phyloP scores from a whole-genome alignment of 2,113 vertebrate species.

The Triplophysa rosa region DNA sequence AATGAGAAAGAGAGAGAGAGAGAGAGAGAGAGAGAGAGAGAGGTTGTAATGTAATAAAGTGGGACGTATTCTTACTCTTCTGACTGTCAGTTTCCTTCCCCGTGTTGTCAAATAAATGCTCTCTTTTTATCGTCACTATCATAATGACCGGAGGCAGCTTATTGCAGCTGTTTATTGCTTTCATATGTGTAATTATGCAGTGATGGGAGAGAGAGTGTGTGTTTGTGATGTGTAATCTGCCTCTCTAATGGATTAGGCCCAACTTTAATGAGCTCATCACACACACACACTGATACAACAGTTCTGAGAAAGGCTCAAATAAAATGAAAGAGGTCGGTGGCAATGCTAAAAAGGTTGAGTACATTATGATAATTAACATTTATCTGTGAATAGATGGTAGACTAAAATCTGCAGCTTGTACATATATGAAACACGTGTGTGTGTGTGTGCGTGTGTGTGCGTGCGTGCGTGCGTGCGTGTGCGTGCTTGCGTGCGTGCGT shows the following conservation, averaged over 20 bases:
- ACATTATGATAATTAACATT: not conserved
- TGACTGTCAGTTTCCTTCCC: not conserved
- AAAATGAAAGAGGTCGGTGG: not conserved
- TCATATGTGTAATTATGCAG: slow-evolving; percentile 50
- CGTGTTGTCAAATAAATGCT: slow-evolving; percentile 46
- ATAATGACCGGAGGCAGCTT: slow-evolving; percentile 50
- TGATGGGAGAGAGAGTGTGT: slow-evolving; percentile 34
- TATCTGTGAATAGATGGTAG: not conserved
- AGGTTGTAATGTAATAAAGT: slow-evolving; percentile 10
- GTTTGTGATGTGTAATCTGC: slow-evolving; percentile 40
- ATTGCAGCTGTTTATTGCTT: slow-evolving; percentile 51
- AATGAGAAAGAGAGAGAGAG: slow-evolving; percentile 12
- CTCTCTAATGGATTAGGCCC: slow-evolving; percentile 46
- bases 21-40: not conserved
- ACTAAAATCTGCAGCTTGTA: not conserved
- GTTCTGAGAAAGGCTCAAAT: not conserved
- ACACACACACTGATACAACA: not conserved
- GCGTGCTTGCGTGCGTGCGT: too few relatives aligned
- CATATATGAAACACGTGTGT: not conserved
- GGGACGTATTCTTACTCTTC: slow-evolving; percentile 19
- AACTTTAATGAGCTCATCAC: slow-evolving; percentile 46
- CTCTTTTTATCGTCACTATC: slow-evolving; percentile 43
- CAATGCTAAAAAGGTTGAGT: slow-evolving; percentile 15
- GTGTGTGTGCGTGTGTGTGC: too few relatives aligned
- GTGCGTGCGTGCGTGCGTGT: too few relatives aligned